These are phyloP conservation scores for Dipodomys merriami DNA, from an alignment of 2,113 vertebrate species.

Conservation along the genomic window DNA sequence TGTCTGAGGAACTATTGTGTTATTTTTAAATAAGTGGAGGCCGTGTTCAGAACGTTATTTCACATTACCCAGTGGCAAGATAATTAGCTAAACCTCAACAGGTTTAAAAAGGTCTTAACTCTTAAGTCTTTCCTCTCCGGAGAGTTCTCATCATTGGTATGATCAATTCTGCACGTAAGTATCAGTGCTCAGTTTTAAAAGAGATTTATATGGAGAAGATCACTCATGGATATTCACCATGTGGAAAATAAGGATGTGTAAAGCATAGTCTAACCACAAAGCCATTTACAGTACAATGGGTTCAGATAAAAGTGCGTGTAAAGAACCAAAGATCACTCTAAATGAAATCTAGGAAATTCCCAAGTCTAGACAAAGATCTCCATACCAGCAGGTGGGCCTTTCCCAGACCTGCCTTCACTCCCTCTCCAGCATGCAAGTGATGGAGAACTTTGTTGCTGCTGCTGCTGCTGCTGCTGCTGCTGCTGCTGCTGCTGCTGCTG, in stretches of 20 bases:
- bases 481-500: not conserved
- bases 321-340: not conserved
- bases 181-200: not conserved
- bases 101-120: not conserved
- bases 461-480: too few species aligned
- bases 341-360: conserved; percentile 4
- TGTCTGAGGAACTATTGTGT: not conserved
- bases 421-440: not conserved
- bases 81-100: not conserved
- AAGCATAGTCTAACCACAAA: not conserved
- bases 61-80: not conserved
- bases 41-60: not conserved
- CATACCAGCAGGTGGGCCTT: not conserved
- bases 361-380: not conserved
- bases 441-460: not conserved
- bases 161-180: not conserved
- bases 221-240: not conserved
- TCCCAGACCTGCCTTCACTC: not conserved
- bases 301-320: not conserved
- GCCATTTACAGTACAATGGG: not conserved
- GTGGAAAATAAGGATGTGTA: not conserved
- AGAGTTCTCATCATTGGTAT: not conserved
- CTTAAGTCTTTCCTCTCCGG: not conserved
- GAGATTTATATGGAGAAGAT: not conserved
- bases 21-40: not conserved